These are phyloP conservation scores for Phymastichus coffea DNA, from an alignment of 1,140 invertebrate species.

Conservation along the genomic window DNA sequence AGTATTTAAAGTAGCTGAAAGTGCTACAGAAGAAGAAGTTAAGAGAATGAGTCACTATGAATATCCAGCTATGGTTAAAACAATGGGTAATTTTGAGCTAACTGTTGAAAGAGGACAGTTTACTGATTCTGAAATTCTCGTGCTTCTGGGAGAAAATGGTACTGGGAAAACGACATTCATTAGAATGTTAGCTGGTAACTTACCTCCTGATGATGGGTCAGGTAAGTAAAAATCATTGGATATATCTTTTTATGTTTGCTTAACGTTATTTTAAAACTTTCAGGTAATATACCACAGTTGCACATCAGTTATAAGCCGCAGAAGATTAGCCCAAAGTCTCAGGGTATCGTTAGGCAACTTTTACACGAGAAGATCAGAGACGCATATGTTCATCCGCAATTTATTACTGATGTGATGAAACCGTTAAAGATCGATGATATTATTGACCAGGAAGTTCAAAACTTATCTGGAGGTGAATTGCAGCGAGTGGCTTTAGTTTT, in stretches of 20 bases:
- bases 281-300: slow-evolving; percentile 82
- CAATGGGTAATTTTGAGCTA: slow-evolving; percentile 83
- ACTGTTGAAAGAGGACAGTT: slow-evolving; percentile 88
- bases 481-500: slow-evolving; percentile 95
- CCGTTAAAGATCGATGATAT: slow-evolving; percentile 97
- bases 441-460: slow-evolving; percentile 98
- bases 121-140: slow-evolving; percentile 99
- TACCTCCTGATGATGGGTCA: slow-evolving; percentile 86
- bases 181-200: slow-evolving; percentile 93
- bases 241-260: slow-evolving; percentile 19
- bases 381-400: slow-evolving; percentile 95
- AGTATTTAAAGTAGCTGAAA: slow-evolving; percentile 98
- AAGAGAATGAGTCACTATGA: slow-evolving; percentile 95
- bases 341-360: slow-evolving; percentile 87
- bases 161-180: slow-evolving; percentile 99
- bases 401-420: slow-evolving; percentile 99
- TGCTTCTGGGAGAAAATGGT: slow-evolving; percentile 97
- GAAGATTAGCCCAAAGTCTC: slow-evolving; percentile 98
- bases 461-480: slow-evolving; percentile 98
- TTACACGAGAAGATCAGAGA: slow-evolving; percentile 96
- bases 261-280: background rate
- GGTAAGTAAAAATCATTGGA: no score
- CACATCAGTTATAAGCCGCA: slow-evolving; percentile 99
- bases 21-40: slow-evolving; percentile 94
- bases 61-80: slow-evolving; percentile 87